phyloP scores from a whole-genome alignment of 2,888 invertebrate species.

The Agriopis marginaria region DNA sequence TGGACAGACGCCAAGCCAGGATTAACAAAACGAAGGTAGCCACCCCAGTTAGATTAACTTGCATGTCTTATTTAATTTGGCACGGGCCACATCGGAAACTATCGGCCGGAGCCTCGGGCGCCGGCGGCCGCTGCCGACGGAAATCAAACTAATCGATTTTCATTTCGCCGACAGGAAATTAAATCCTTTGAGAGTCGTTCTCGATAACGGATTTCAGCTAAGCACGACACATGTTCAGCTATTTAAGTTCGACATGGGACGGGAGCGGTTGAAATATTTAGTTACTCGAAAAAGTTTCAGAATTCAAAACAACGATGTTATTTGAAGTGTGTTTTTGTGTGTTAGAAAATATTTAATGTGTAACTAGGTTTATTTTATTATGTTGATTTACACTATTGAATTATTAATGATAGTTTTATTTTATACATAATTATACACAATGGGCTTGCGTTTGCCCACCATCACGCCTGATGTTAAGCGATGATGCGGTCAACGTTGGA shows the following conservation, averaged over 20 bases:
- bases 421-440: no score
- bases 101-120: slow-evolving; percentile 66
- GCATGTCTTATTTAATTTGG: slow-evolving; percentile 78
- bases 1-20: slow-evolving; percentile 42
- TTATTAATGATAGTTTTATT: no score
- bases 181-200: slow-evolving; percentile 84
- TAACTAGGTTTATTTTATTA: no score
- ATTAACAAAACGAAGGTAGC: slow-evolving; percentile 49
- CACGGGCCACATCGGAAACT: slow-evolving; percentile 76
- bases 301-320: no score
- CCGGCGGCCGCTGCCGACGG: slow-evolving; percentile 73
- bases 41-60: slow-evolving; percentile 58
- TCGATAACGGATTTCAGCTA: slow-evolving; percentile 81
- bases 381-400: no score
- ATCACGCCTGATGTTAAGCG: no score
- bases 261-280: slow-evolving; percentile 4
- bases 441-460: no score
- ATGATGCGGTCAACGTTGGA: no score
- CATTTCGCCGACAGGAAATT: slow-evolving; percentile 85
- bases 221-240: slow-evolving; percentile 80
- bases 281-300: slow-evolving; percentile 8
- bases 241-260: slow-evolving; percentile 27
- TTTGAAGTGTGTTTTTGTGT: no score
- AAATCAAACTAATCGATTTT: slow-evolving; percentile 86
- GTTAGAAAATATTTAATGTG: no score